phyloP scores from a whole-genome alignment of 2,888 invertebrate genomes.

The Podabrus alpinus region DNA sequence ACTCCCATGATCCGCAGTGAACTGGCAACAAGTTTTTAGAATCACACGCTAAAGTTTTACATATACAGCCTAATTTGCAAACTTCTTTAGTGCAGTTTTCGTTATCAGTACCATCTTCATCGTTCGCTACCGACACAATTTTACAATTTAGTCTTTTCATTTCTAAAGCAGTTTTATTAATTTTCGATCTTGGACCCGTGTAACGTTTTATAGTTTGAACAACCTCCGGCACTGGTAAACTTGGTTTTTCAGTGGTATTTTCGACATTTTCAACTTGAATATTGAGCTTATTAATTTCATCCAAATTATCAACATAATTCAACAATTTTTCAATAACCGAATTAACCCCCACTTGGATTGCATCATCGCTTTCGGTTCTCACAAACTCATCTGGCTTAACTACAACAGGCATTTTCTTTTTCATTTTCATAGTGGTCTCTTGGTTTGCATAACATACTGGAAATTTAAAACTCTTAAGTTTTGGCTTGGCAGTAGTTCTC shows the following conservation, averaged over 20 bases:
- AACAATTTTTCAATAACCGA: slow-evolving; percentile 38
- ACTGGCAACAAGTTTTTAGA: slow-evolving; percentile 49
- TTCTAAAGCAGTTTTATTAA: slow-evolving; percentile 52
- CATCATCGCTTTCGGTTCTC: background rate
- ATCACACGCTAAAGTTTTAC: slow-evolving; percentile 61
- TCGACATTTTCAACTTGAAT: slow-evolving; percentile 27
- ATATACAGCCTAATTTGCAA: slow-evolving; percentile 71
- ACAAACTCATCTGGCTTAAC: slow-evolving; percentile 26
- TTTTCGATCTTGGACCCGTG: slow-evolving; percentile 9
- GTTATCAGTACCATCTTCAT: slow-evolving; percentile 45
- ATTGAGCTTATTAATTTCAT: slow-evolving; percentile 49
- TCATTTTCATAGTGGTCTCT: slow-evolving; percentile 62
- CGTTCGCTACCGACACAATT: slow-evolving; percentile 60
- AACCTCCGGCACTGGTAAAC: background rate
- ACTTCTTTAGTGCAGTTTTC: slow-evolving; percentile 58
- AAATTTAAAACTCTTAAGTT: slow-evolving; percentile 58
- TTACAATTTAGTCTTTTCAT: slow-evolving; percentile 68
- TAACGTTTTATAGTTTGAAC: slow-evolving; percentile 1
- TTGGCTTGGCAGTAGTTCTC: slow-evolving; percentile 44
- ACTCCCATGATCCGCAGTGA: slow-evolving; percentile 67
- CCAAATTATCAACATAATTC: slow-evolving; percentile 32
- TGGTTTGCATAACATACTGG: slow-evolving; percentile 63
- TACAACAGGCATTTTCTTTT: slow-evolving; percentile 18
- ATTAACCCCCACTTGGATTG: slow-evolving; percentile 49
- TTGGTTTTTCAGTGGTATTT: slow-evolving; percentile 39